A percentile compares a stretch with the other conserved stretches of the same genome.
phyloP scores from a whole-genome alignment of 2,113 vertebrate genomes.

The Cyphotilapia sp. region DNA sequence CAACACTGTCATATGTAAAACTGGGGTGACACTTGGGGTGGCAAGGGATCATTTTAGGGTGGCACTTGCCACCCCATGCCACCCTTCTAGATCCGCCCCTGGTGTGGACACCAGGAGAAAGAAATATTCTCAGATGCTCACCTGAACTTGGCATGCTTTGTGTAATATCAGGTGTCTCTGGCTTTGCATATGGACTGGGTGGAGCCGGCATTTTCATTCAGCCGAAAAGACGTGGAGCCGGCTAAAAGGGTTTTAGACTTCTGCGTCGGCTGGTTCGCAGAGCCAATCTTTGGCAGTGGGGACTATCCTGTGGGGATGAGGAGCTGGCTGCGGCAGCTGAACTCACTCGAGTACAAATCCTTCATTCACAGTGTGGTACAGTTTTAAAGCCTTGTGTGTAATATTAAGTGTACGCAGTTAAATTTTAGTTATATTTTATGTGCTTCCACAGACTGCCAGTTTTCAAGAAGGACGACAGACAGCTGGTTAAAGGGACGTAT shows the following conservation, averaged over 20 bases:
- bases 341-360: slow-evolving; percentile 61
- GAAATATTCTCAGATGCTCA: neutral
- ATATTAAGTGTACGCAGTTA: neutral
- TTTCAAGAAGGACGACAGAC: slow-evolving; percentile 81
- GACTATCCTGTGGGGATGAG: slow-evolving; percentile 89
- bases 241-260: slow-evolving; percentile 86
- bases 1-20: neutral
- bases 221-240: slow-evolving; percentile 78
- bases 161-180: slow-evolving; percentile 74
- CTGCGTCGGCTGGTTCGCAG: slow-evolving; percentile 86
- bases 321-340: slow-evolving; percentile 80
- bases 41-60: neutral
- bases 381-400: neutral
- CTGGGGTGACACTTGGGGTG: neutral
- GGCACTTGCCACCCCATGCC: neutral
- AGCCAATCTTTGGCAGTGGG: slow-evolving; percentile 89
- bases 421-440: neutral
- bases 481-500: slow-evolving; percentile 81
- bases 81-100: neutral
- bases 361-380: neutral
- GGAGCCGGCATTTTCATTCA: slow-evolving; percentile 89
- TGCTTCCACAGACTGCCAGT: slow-evolving; percentile 71
- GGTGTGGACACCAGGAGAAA: neutral
- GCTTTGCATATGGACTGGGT: slow-evolving; percentile 90
- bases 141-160: neutral